Conservation (phyloP, 2,888 invertebrate species). For the Seladonia tumulorum region DNA sequence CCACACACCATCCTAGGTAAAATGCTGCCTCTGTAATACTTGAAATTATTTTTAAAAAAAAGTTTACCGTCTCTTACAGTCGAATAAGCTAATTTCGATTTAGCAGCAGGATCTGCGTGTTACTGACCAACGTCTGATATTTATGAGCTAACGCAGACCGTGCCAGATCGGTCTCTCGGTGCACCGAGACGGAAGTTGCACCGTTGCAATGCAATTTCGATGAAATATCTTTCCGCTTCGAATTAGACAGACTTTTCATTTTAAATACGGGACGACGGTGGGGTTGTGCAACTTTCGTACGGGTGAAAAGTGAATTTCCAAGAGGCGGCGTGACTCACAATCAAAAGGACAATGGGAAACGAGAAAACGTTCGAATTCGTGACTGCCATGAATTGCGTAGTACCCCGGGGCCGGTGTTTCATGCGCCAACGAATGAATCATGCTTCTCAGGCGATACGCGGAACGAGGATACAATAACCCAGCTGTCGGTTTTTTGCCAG, state of each 20-base stretch:
- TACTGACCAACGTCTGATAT: too few relatives aligned
- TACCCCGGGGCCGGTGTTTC: neutral
- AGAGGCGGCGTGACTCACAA: slow-evolving; percentile 24
- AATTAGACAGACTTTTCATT: neutral
- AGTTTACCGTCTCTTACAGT: too few relatives aligned
- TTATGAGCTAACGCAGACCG: too few relatives aligned
- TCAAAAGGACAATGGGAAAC: slow-evolving; percentile 19
- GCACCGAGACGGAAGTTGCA: neutral
- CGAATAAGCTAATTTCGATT: too few relatives aligned
- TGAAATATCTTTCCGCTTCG: neutral
- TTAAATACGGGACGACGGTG: neutral
- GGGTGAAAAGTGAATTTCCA: slow-evolving; percentile 6
- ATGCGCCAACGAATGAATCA: slow-evolving; percentile 45
- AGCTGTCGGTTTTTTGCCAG: slow-evolving; percentile 31
- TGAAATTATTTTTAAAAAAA: too few relatives aligned
- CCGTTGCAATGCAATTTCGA: neutral
- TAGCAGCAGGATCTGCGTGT: too few relatives aligned
- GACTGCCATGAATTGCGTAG: slow-evolving; percentile 47
- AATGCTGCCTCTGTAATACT: too few relatives aligned
- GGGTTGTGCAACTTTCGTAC: neutral
- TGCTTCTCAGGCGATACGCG: slow-evolving; percentile 33
- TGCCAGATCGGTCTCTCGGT: too few relatives aligned
- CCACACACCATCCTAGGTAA: too few relatives aligned
- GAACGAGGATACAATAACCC: slow-evolving; percentile 52
- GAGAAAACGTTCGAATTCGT: slow-evolving; percentile 37